Percentiles rank a stretch among this genome's conserved stretches.
These are phyloP conservation scores for Amphimallon solstitiale DNA, from an alignment of 2,888 invertebrate species.

Conservation along the genomic window DNA sequence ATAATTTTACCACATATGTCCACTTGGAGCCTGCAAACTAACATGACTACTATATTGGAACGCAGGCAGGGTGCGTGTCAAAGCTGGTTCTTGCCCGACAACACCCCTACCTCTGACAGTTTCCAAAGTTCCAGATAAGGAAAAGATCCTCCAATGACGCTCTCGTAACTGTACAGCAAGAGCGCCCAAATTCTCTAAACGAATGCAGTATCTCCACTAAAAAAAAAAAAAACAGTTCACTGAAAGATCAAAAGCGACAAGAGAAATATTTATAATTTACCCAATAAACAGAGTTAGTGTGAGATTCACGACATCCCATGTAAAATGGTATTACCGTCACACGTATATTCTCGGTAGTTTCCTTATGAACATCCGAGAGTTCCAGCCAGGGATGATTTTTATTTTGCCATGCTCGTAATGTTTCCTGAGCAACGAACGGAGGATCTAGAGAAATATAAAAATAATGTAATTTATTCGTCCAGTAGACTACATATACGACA, in stretches of 20 bases:
- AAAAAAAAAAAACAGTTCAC: slow-evolving; percentile 50
- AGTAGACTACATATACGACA: too few species aligned
- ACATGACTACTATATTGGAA: slow-evolving; percentile 99
- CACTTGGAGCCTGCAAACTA: slow-evolving; percentile 95
- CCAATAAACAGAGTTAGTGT: slow-evolving; percentile 93
- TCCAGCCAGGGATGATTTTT: slow-evolving; percentile 98
- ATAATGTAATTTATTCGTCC: too few species aligned
- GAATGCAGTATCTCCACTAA: slow-evolving; percentile 97
- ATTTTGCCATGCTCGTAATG: slow-evolving; percentile 94
- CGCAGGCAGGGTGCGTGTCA: slow-evolving; percentile 88
- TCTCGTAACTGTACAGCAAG: slow-evolving; percentile 92
- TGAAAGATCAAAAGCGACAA: neutral
- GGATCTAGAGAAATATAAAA: slow-evolving; percentile 70
- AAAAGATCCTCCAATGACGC: slow-evolving; percentile 98
- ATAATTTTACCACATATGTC: slow-evolving; percentile 91
- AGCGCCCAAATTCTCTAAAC: slow-evolving; percentile 92
- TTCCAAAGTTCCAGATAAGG: slow-evolving; percentile 91
- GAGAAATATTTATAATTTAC: slow-evolving; percentile 60
- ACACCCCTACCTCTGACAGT: slow-evolving; percentile 95
- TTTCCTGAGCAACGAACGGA: slow-evolving; percentile 88
- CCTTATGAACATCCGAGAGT: slow-evolving; percentile 95
- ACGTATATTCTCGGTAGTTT: slow-evolving; percentile 94
- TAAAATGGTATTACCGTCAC: slow-evolving; percentile 99
- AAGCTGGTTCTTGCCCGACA: slow-evolving; percentile 96
- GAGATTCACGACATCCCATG: slow-evolving; percentile 93